These are phyloP conservation scores for Aix galericulata DNA, from an alignment of 2,113 vertebrate genomes.

Conservation along the genomic window DNA sequence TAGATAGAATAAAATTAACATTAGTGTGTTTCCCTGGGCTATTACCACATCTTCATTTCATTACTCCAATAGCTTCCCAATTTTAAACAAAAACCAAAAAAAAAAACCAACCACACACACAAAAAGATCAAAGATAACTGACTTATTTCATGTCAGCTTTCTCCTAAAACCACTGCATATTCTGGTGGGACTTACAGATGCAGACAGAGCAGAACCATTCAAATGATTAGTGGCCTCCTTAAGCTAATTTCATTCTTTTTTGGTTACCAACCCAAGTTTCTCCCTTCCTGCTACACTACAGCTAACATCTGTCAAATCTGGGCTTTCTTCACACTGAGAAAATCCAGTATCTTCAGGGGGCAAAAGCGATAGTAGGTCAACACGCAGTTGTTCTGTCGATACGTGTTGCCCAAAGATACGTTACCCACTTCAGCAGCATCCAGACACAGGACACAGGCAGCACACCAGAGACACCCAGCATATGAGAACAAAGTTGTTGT, in stretches of 20 bases:
- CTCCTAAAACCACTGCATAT: neutral
- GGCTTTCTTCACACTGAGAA: neutral
- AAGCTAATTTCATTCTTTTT: constrained; percentile 9
- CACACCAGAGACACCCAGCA: neutral
- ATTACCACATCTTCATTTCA: neutral
- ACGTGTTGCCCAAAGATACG: neutral
- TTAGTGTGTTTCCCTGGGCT: neutral
- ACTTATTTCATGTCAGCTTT: neutral
- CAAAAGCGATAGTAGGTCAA: neutral
- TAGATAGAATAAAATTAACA: neutral
- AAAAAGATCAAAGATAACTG: constrained; percentile 29
- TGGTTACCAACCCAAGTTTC: constrained; percentile 29
- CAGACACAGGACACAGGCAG: neutral
- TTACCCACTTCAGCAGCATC: neutral
- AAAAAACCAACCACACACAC: neutral
- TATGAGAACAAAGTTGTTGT: neutral
- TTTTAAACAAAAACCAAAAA: neutral
- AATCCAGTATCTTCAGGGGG: neutral
- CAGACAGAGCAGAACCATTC: neutral
- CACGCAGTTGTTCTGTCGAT: neutral
- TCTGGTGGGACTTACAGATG: neutral
- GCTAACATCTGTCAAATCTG: constrained; percentile 14
- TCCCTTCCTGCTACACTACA: constrained; percentile 27
- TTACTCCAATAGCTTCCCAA: neutral
- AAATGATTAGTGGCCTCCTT: neutral